Evolutionary conservation across 2,888 invertebrate species (phyloP).

Genomic region (Drosophila melanosoma): DNA sequence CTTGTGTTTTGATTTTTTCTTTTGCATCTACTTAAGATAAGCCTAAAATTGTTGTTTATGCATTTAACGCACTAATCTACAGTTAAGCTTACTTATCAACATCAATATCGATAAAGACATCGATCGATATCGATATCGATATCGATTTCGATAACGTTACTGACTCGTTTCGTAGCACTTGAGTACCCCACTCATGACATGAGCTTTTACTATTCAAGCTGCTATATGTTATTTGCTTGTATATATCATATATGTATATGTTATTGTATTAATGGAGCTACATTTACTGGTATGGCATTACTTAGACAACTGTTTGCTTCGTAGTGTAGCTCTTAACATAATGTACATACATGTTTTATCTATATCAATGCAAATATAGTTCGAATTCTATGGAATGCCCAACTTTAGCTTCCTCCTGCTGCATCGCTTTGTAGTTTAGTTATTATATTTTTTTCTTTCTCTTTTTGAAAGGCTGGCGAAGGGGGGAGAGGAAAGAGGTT

Average conservation of each 20-base stretch:
- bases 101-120: not conserved
- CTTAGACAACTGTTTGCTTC: conserved; percentile 17
- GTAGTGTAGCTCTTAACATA: conserved; percentile 32
- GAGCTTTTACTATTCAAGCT: conserved; percentile 23
- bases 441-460: not conserved
- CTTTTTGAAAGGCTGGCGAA: not conserved
- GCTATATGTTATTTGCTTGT: conserved; percentile 8
- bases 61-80: conserved; percentile 53
- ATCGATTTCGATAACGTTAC: conserved; percentile 23
- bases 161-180: conserved; percentile 36
- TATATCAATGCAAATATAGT: conserved; percentile 26
- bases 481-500: not conserved
- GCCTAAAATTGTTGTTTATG: conserved; percentile 46
- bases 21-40: conserved; percentile 54
- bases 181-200: conserved; percentile 17
- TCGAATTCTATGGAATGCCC: conserved; percentile 16
- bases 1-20: conserved; percentile 7
- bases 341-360: conserved; percentile 27
- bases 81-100: conserved; percentile 18
- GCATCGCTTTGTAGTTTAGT: conserved; percentile 54
- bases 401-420: conserved; percentile 53
- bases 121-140: conserved; percentile 12
- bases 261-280: conserved; percentile 23
- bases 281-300: conserved; percentile 16
- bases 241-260: conserved; percentile 14